phyloP scores from a whole-genome alignment of 2,888 invertebrate species.

The Rhingia rostrata region DNA sequence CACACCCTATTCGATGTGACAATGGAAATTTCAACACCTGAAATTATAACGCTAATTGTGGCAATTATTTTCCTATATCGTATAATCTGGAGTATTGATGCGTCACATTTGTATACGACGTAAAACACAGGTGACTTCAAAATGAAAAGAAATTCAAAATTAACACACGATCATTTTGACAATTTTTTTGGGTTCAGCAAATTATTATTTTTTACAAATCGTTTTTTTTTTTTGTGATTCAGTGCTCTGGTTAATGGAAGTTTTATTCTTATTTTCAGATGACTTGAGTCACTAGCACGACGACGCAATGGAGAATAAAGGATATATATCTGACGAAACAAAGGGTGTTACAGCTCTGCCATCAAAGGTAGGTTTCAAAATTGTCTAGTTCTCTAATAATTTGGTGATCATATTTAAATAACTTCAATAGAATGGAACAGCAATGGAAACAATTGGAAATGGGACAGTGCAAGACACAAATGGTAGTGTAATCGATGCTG shows the following conservation, averaged over 20 bases:
- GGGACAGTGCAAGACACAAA: not conserved
- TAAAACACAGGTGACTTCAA: not conserved
- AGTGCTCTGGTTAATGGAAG: not conserved
- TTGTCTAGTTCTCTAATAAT: not conserved
- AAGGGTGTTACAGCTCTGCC: slow-evolving; percentile 8
- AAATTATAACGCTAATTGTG: slow-evolving; percentile 45
- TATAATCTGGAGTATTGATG: not conserved
- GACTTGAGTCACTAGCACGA: slow-evolving; percentile 25
- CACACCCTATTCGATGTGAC: not conserved
- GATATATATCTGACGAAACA: slow-evolving; percentile 46
- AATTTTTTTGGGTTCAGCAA: not conserved
- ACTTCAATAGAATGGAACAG: slow-evolving; percentile 8
- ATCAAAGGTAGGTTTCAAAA: slow-evolving; percentile 23
- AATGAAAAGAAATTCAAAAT: not conserved
- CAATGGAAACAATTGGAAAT: slow-evolving; percentile 14
- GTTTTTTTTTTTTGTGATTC: not conserved
- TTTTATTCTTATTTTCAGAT: slow-evolving; percentile 33
- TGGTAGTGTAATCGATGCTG: slow-evolving; percentile 9
- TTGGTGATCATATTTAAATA: not conserved
- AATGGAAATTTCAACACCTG: not conserved
- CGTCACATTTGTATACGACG: not conserved
- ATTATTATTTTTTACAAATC: not conserved
- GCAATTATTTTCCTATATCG: not conserved
- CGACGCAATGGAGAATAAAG: slow-evolving; percentile 62
- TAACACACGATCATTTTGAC: slow-evolving; percentile 3